Evolutionary conservation across 2,797 vertebrate species (phyloP).

Genomic region (Anabacerthia variegaticeps): DNA sequence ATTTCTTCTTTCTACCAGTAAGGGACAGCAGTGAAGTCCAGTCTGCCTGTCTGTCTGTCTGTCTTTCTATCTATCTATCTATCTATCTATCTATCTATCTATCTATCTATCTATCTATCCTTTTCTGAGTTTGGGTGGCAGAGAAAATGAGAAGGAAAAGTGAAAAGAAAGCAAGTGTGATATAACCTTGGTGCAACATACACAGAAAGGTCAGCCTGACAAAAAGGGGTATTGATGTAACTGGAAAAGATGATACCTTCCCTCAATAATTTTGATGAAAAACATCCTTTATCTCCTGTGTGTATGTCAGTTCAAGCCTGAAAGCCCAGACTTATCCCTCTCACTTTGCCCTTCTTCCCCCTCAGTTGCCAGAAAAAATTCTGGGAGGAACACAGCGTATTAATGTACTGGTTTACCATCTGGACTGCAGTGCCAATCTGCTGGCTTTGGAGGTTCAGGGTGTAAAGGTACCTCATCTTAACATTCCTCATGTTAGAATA

Average conservation of each 20-base stretch:
- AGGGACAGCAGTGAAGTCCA: neutral
- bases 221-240: neutral
- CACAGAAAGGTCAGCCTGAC: neutral
- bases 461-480: neutral
- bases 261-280: neutral
- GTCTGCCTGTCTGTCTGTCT: neutral
- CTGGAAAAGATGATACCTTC: neutral
- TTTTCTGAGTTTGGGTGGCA: neutral
- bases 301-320: neutral
- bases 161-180: neutral
- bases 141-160: neutral
- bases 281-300: neutral
- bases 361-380: neutral
- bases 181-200: neutral
- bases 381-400: neutral
- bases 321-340: neutral
- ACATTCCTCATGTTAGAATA: neutral
- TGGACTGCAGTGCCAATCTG: neutral
- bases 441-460: neutral
- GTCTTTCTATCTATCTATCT: neutral
- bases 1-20: slow-evolving; percentile 14
- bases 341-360: neutral
- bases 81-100: neutral
- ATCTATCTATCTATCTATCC: neutral
- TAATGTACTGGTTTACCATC: neutral